Base-by-base conservation (phyloP, 1,140 invertebrate species). In the Drosophila carrolli region DNA sequence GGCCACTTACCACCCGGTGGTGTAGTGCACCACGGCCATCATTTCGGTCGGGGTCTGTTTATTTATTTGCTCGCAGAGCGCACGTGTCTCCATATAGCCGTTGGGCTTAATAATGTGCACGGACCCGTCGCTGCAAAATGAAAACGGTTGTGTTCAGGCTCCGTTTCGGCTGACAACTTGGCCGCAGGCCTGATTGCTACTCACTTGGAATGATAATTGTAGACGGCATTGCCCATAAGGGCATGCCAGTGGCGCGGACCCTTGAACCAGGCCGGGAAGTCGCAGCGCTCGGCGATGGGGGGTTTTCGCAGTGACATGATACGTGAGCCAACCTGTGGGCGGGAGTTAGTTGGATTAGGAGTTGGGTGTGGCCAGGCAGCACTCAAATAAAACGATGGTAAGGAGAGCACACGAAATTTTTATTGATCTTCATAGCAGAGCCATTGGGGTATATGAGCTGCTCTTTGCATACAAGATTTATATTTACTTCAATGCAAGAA, bases 1-100 rank as follows among this genome's bases (percentile, higher is more conserved):
- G 51, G 60, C 54, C 57, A 92, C 93, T 93, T 92, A 95, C 95
- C 95, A 95, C 83, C 95, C 95, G 61, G 93, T 95, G 13, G 95
- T 95, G 76, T 95, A 94, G 90, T 92, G 91, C 51, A 92, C 92
- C 57, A 92, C 91, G 51, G 91, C 91, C 91, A 91, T 91, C 91
- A 92, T 92, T 88, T 92, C 92, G 66, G 90, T 92, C 47, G 91
- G 58, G 54, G 92, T 92, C 75, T 92, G 91, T 66, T 92, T 92
- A 77, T 92, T 92, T 76, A 92, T 92, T 78, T 92, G 92, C 54
- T 92, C 92, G 61, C 92, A 92, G n/a, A 92, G 76, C 35, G 92
- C 92, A 70, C 92, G 76, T 74, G 92, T 92, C 75, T 92, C 92
- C 91, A 92, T 91, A 59, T 90, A 90, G 76, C 92, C 91, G 78